Evolutionary conservation across 2,888 invertebrate species (phyloP), one percentile per base, ranked within the genome.

Genomic region (Folsomia candida): DNA sequence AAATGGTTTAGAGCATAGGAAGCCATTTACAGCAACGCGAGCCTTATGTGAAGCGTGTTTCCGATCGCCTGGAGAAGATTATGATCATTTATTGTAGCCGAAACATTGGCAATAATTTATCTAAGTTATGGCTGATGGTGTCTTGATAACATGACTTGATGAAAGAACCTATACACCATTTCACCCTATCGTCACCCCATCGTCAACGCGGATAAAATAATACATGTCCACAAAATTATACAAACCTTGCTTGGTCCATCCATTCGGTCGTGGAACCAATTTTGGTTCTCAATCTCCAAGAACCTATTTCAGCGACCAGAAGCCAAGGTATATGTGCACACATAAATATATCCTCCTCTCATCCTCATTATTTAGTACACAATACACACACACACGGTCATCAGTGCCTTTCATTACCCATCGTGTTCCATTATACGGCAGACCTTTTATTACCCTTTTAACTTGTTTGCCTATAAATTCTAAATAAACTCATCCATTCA

Each of bases 81-180:
- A 79, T 73, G 76, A 79, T 79, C 79, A 75, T 78, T 79, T 78
- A 79, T 79, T 79, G 77, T 78, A 73, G 75, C 72, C 76, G 76
- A 76, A 74, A 75, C 79, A 79, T 78, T 79, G 79, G 75, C 77
- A 77, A 75, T 76, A 79, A 79, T 79, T 79, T 78, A 79, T 76
- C 79, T 79, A 76, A 79, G 77, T 79, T 79, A 79, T 78, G 76
- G 79, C 76, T 76, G 79, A 79, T 79, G 67, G 73, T 76, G 76
- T 75, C 74, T 54, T 20, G 77, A 77, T 77, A 77, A 72, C 67
- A 67, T 68, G 73, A 76, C 78, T 77, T 79, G 78, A 79, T 79
- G 78, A 79, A 77, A 79, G 72, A 76, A 70, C 73, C 76, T 74
- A 75, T 75, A 75, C 69, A 77, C 47, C 20, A 64, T 3, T 26